phyloP scores from a whole-genome alignment of 2,113 vertebrate genomes.

The Leptocoma aspasia region DNA sequence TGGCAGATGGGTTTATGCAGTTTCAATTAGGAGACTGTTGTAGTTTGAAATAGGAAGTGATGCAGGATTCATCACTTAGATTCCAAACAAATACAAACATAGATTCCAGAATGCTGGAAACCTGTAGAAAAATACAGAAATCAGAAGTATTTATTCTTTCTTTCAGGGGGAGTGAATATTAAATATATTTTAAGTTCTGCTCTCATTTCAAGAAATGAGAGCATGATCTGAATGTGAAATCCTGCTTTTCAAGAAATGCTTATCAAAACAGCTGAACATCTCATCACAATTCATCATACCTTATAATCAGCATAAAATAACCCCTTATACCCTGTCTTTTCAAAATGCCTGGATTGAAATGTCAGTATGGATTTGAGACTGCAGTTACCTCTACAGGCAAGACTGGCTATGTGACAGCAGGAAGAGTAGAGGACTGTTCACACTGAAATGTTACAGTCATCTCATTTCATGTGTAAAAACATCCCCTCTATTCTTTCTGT shows the following conservation, averaged over 20 bases:
- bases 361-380: neutral
- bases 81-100: too few species aligned
- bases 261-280: neutral
- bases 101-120: neutral
- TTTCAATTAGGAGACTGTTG: neutral
- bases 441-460: neutral
- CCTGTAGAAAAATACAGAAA: neutral
- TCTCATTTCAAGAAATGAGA: neutral
- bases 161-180: fast-evolving
- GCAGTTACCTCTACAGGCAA: neutral
- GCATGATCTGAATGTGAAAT: neutral
- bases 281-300: neutral
- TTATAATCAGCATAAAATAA: neutral
- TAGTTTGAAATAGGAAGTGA: too few species aligned
- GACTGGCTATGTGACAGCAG: neutral
- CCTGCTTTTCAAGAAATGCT: neutral
- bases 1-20: neutral
- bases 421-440: neutral
- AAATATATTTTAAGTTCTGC: neutral
- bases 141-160: neutral
- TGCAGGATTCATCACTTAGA: too few species aligned
- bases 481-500: neutral
- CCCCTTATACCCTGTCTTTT: neutral
- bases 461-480: neutral
- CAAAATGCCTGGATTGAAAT: neutral